Conservation (phyloP, 2,113 vertebrate genomes). For the Nothoprocta perdicaria region DNA sequence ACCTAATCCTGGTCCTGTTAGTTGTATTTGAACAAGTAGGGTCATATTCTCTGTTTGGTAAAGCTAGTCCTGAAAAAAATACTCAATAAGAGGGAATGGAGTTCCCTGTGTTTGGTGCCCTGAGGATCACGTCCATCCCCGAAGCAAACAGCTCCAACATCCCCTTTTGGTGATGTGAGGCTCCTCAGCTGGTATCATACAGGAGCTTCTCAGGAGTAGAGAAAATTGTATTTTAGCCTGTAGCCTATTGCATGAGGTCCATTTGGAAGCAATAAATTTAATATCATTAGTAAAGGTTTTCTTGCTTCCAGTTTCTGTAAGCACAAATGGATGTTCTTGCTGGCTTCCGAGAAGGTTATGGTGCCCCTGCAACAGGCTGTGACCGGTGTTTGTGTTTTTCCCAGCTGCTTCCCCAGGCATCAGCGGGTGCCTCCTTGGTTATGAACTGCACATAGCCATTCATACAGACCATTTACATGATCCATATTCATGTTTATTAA, state of each 20-base stretch:
- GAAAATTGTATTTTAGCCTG: not conserved
- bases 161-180: not conserved
- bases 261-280: not conserved
- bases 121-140: not conserved
- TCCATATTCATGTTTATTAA: not conserved
- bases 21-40: not conserved
- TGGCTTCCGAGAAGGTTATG: not conserved
- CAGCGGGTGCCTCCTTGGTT: not conserved
- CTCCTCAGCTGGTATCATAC: not conserved
- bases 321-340: not conserved
- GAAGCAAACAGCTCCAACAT: not conserved
- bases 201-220: not conserved
- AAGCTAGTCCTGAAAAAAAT: not conserved
- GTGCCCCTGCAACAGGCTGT: accelerated
- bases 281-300: not conserved
- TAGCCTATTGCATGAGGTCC: not conserved
- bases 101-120: not conserved
- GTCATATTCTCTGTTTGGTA: not conserved
- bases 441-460: not conserved
- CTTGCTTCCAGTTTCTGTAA: not conserved
- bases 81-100: not conserved
- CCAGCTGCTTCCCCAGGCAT: not conserved
- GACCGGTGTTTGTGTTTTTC: not conserved
- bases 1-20: not conserved
- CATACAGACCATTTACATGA: not conserved